Conservation (phyloP, 2,888 invertebrate species). For the Athripsodes cinereus region DNA sequence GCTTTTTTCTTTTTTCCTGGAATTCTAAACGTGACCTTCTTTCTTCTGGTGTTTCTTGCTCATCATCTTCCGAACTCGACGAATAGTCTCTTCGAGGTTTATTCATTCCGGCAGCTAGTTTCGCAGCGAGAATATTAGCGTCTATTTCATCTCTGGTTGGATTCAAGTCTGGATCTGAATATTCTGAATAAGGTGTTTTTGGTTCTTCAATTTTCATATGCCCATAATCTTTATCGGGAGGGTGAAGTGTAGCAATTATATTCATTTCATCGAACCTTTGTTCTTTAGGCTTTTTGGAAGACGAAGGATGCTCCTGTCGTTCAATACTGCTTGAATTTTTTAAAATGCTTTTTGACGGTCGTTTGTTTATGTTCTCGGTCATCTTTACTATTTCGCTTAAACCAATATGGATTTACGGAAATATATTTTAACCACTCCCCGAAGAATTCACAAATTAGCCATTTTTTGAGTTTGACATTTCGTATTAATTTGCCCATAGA, state of each 20-base stretch:
- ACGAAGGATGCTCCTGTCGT: constrained; percentile 49
- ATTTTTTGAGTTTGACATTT: constrained; percentile 17
- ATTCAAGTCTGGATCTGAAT: constrained; percentile 55
- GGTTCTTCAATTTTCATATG: constrained; percentile 99
- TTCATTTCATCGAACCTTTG: constrained; percentile 98
- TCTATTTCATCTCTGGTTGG: constrained; percentile 54
- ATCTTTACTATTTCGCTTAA: constrained; percentile 35
- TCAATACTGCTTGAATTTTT: constrained; percentile 92
- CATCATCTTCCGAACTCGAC: constrained; percentile 51
- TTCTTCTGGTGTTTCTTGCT: constrained; percentile 56
- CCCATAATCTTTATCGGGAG: constrained; percentile 97
- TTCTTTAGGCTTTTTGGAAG: constrained; percentile 48
- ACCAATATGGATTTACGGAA: constrained; percentile 6
- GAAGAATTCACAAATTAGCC: constrained; percentile 8
- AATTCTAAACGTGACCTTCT: constrained; percentile 69
- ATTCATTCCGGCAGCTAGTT: constrained; percentile 53
- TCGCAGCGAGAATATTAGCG: constrained; percentile 70
- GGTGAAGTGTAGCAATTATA: constrained; percentile 96
- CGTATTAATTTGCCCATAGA: neutral
- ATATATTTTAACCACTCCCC: constrained; percentile 16
- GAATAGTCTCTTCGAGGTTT: constrained; percentile 41
- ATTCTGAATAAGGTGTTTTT: constrained; percentile 78
- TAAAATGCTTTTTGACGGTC: constrained; percentile 84
- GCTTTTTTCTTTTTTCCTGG: constrained; percentile 89
- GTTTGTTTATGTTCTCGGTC: constrained; percentile 76